Conservation (phyloP, 2,888 invertebrate species). For the Carpatolechia fugitivella region DNA sequence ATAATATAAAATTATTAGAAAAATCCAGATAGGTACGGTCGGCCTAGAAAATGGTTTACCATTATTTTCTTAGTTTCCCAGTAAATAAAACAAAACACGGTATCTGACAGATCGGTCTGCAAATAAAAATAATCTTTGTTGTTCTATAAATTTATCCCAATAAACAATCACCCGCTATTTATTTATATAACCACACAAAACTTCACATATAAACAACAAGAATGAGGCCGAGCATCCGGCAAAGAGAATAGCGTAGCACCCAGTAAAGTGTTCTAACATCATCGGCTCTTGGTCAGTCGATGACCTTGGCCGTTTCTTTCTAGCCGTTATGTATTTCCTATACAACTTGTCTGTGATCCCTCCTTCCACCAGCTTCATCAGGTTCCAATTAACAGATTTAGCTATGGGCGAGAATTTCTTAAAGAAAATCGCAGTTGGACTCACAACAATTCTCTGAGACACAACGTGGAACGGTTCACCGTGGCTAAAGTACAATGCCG, state of each 20-base stretch:
- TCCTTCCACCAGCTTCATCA: slow-evolving; percentile 45
- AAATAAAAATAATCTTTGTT: no score
- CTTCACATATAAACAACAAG: slow-evolving; percentile 46
- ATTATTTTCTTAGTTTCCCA: no score
- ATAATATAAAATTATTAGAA: no score
- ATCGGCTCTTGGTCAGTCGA: slow-evolving; percentile 37
- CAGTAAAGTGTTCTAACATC: slow-evolving; percentile 49
- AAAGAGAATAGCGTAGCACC: slow-evolving; percentile 53
- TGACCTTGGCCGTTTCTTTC: slow-evolving; percentile 10
- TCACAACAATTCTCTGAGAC: slow-evolving; percentile 39
- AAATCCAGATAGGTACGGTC: no score
- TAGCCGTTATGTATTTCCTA: slow-evolving; percentile 32
- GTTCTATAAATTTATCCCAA: no score
- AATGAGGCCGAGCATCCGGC: slow-evolving; percentile 48
- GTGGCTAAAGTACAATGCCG: slow-evolving; percentile 34
- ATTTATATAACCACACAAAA: slow-evolving; percentile 24
- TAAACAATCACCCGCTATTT: neutral
- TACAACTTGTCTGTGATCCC: slow-evolving; percentile 51
- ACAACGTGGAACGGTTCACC: slow-evolving; percentile 44
- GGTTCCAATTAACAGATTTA: slow-evolving; percentile 39
- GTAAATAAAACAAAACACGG: no score
- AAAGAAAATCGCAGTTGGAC: slow-evolving; percentile 54
- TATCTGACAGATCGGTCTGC: no score
- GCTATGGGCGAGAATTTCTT: slow-evolving; percentile 58
- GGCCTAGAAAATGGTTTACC: no score